Evolutionary conservation across 2,888 invertebrate genomes (phyloP), one percentile per base, ranked within the genome.

Genomic region (Lepidocyrtinus sp.): DNA sequence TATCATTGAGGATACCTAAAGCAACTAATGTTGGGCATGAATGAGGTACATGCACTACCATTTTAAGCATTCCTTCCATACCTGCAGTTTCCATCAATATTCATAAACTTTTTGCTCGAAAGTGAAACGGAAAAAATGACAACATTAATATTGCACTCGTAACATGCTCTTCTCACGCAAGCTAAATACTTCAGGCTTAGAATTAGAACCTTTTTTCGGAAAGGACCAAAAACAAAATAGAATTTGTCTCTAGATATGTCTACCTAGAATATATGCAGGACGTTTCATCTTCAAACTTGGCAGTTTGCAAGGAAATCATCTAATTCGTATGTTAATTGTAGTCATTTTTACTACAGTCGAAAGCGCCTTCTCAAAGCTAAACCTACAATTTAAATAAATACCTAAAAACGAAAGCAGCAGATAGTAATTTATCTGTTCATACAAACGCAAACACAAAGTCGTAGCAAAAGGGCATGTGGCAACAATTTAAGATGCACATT

Each of bases 231-330:
- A 25, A 55, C 2, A 69, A 69, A 59, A 70, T 15, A 26, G 22
- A 36, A 71, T 61, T 61, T 61, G 15, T 19, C 62, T 26, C 61
- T 26, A 7, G 62, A 26, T 26, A 62, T 19, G n/a, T n/a, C n/a
- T n/a, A n/a, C n/a, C n/a, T 2, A 2, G 62, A 26, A 63, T 2
- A 55, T n/a, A n/a, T n/a, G 55, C n/a, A 55, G 55, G 55, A 55
- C n/a, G n/a, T n/a, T n/a, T n/a, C n/a, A n/a, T n/a, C n/a, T n/a
- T n/a, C n/a, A n/a, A n/a, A n/a, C n/a, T 12, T 55, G 64, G 55
- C 67, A 63, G 68, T 83, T 83, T 81, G 78, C 79, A 83, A 79
- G 69, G 73, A 74, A 83, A 83, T 72, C 75, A 64, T 78, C 81
- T 61, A 73, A 26, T 83, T 83, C 81, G 79, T 79, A 83, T 83